These are phyloP conservation scores for Lacanobia wlatinum DNA, from an alignment of 2,888 invertebrate species.

Conservation along the genomic window DNA sequence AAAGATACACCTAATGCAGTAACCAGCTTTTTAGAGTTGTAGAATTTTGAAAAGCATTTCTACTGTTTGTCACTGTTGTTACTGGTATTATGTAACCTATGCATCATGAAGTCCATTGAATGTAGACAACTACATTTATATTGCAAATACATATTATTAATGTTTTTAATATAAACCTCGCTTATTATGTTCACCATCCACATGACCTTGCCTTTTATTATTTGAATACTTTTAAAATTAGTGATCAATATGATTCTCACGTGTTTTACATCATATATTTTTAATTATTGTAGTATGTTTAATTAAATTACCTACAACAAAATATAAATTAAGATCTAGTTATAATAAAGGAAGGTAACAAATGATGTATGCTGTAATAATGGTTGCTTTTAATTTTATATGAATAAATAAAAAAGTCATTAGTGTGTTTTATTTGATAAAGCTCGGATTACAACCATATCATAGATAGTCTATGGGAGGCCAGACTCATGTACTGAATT, in stretches of 20 bases:
- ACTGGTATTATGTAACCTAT: conserved; percentile 42
- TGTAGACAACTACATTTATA: conserved; percentile 23
- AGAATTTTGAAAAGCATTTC: conserved; percentile 47
- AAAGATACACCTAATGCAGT: conserved; percentile 62
- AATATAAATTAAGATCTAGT: conserved; percentile 77
- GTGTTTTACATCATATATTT: conserved; percentile 66
- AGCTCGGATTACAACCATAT: background rate
- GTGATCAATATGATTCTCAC: conserved; percentile 69
- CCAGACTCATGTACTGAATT: background rate
- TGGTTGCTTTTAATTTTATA: conserved; percentile 90
- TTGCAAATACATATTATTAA: conserved; percentile 36
- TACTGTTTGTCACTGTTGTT: conserved; percentile 38
- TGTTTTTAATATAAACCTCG: conserved; percentile 49
- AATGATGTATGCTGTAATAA: conserved; percentile 87
- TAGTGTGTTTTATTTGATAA: conserved; percentile 61
- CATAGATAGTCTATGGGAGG: no score
- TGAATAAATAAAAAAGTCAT: conserved; percentile 81
- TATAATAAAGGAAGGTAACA: conserved; percentile 76
- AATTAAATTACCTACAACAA: conserved; percentile 66
- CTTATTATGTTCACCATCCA: conserved; percentile 55
- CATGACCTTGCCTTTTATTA: conserved; percentile 63
- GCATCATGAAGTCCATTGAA: conserved; percentile 47
- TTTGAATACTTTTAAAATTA: conserved; percentile 55
- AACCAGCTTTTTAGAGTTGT: conserved; percentile 58
- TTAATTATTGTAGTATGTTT: conserved; percentile 57